Base-by-base conservation (phyloP, 2,797 vertebrate genomes). In the Champsocephalus gunnari region DNA sequence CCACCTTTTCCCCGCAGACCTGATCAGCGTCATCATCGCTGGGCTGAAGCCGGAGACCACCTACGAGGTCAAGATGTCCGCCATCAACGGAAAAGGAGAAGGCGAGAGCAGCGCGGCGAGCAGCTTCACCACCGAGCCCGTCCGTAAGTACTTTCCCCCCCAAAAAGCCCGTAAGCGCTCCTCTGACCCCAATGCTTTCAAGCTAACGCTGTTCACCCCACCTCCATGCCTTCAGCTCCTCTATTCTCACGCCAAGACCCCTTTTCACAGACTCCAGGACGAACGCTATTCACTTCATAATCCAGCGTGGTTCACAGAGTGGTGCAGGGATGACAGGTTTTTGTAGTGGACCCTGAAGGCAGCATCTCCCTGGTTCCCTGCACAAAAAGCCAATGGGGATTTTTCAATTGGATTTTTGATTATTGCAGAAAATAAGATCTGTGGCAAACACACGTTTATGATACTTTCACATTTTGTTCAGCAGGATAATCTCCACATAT, bases 11-110 rank as follows among this genome's bases (percentile, higher is more conserved):
- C 68, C 60, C 0, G 32, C 92, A 99, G 98, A 94, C 78, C 92
- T 96, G 76, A 94, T 92, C 66, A 49, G 64, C 5, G 94, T 99
- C 92, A 96, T 95, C 77, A 96, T 99, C 67, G 73, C 72, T 2
- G 96, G 96, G 73, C 93, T 99, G 87, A 97, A 93, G 84, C 98
- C 98, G 0, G 98, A 99, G 89, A 98, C 97, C 0, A 89, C 70
- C 7, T 99, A 99, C 0, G 93, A 96, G 0, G 92, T 99, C 75
- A 96, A 94, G 64, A 94, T 99, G 91, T 97, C 96, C 0, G 98
- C 98, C 9, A 94, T 99, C 92, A 99, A 99, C 0, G 98, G 98
- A 88, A 99, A 99, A 84, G 98, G 98, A 0, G 93, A 96, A 74
- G 96, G 98, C 0, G 98, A 99, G 91, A 96, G 95, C 81, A 96